Base-by-base conservation (phyloP, 2,797 vertebrate genomes). In the Crenichthys baileyi region DNA sequence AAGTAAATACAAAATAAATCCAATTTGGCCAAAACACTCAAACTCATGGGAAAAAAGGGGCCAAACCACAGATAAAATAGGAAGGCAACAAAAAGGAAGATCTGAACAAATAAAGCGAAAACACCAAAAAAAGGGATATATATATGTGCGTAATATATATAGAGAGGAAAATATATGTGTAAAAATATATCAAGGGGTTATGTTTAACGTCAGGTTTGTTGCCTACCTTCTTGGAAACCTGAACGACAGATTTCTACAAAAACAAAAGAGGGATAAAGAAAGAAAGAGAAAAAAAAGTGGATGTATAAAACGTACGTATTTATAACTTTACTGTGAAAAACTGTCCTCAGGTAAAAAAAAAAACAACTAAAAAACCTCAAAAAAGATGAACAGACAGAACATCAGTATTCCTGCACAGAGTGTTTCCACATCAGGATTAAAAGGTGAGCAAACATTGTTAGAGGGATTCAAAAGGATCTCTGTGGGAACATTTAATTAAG, bases 141-240 rank as follows among this genome's bases (percentile, higher is more conserved):
- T 78, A 75, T 90, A 84, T 88, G 86, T 91, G 79, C 84, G 75
- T 88, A 88, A 94, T 91, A 93, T 92, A 93, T 93, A 92, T 92
- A 83, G 87, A 89, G 87, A 85, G 80, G 89, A 92, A 88, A 89
- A 78, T 87, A 93, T 80, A 87, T 73, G 87, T 80, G 86, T 87
- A 85, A 84, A 85, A 84, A 82, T 91, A 94, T 87, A 92, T 86
- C 78, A 92, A 94, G 89, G 89, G 89, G 90, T 94, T 91, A 94
- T 92, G 89, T 91, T 94, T 87, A 93, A 91, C 88, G 75, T 95
- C 94, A 93, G 94, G 94, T 92, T 77, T 90, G 93, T 96, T 95
- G 95, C 97, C 97, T 98, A 98, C 97, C 97, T 98, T 98, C 97
- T 97, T 87, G 97, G 96, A 96, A 98, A 98, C 96, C 97, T 97